Base-by-base conservation (phyloP, 2,113 vertebrate genomes). In the Epinephelus lanceolatus region DNA sequence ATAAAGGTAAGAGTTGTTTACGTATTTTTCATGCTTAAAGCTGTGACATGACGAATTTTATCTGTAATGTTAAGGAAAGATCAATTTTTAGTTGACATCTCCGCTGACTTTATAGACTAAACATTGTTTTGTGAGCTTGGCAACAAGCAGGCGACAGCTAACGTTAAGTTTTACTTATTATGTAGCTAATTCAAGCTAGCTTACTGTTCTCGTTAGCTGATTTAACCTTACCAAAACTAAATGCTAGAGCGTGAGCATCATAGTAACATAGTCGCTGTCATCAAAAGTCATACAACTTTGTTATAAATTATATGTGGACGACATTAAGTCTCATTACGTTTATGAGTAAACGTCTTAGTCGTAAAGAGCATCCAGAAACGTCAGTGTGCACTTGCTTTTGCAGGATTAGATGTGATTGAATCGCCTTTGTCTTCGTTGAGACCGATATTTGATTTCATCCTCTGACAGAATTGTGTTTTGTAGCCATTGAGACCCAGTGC, bases 1-100 rank as follows among this genome's bases (percentile, higher is more conserved):
- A 5, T 51, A 3, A 17, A 89, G 86, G 88, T 89, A 86, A 84
- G 74, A 81, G 5, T 9, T 45, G 0, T 6, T 8, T 19, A 1
- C 73, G 51, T 62, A 3, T 66, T 73, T 18, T 59, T 60, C 33
- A 51, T 21, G 40, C 8, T 51, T 9, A 72, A 0, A 4, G 13
- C 0, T n/a, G 18, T 25, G 7, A 30, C 17, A 25, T 12, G 2
- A 0, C 0, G 14, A 8, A 4, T 5, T 42, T 52, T 30, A 6
- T 53, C 0, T 27, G 0, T 8, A 1, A 9, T 1, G 3, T 6
- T 3, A 11, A 8, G 21, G 0, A 13, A 52, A 45, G 0, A 12
- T 5, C 0, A 2, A 5, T 7, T 23, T 19, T 63, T 19, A 23
- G 4, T 27, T 45, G 1, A 42, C 33, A 15, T n/a, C 1, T 23